phyloP scores from a whole-genome alignment of 1,140 invertebrate genomes.

The Ceratosolen fusciceps region DNA sequence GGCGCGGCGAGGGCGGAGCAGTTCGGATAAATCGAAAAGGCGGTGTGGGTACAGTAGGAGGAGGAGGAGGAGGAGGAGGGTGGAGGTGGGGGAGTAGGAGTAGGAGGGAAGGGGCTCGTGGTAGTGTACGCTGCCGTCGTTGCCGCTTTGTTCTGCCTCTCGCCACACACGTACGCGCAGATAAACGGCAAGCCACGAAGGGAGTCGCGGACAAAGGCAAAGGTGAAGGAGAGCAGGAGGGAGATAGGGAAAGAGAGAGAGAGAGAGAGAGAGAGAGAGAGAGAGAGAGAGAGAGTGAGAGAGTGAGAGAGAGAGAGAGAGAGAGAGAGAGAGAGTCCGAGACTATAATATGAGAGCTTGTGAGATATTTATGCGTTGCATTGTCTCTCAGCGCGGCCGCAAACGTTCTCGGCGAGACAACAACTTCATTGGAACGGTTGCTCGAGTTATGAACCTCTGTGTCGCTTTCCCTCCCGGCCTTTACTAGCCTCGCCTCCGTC shows the following conservation, averaged over 20 bases:
- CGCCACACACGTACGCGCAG: conserved; percentile 12
- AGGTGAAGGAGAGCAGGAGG: conserved; percentile 16
- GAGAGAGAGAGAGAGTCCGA: conserved; percentile 18
- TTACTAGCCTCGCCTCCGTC: background rate
- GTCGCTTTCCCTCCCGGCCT: background rate
- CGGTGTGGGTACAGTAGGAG: no score
- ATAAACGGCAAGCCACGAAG: conserved; percentile 25
- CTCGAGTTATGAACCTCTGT: conserved; percentile 62
- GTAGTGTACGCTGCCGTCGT: no score
- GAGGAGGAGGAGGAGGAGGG: no score
- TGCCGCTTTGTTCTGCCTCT: conserved; percentile 47
- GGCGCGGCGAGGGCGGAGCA: no score
- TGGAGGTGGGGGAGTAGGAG: no score
- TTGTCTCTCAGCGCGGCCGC: conserved; percentile 59
- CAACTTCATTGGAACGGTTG: conserved; percentile 65
- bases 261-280: background rate
- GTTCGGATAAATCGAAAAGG: no score
- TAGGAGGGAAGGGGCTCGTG: no score
- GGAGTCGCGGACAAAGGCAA: conserved; percentile 48
- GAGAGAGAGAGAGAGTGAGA: background rate
- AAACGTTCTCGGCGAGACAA: conserved; percentile 55
- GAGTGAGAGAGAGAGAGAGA: conserved; percentile 1
- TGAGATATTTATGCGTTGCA: conserved; percentile 69
- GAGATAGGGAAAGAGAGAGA: background rate
- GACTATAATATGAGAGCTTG: conserved; percentile 61